Evolutionary conservation across 2,113 vertebrate species (phyloP).

Genomic region (Pelvicachromis taeniatus): DNA sequence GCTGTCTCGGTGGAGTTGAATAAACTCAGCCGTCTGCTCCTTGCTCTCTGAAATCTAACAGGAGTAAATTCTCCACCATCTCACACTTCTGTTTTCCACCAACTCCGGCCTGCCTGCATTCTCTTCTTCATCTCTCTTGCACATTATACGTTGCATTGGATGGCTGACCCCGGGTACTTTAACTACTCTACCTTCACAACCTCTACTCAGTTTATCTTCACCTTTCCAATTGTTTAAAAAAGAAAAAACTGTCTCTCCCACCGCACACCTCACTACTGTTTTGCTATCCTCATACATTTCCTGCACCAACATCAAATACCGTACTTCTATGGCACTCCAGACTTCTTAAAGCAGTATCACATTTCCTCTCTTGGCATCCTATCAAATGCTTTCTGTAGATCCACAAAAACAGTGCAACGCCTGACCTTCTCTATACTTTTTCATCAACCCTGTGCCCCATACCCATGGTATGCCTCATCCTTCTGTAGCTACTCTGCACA

Average conservation of each 20-base stretch:
- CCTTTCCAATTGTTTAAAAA: neutral
- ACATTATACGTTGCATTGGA: accelerated
- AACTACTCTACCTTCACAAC: neutral
- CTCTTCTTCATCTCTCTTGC: neutral
- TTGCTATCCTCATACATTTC: neutral
- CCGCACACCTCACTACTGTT: neutral
- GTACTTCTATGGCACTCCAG: accelerated
- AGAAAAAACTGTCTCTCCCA: neutral
- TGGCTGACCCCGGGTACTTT: neutral
- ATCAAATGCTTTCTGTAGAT: neutral
- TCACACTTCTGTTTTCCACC: neutral
- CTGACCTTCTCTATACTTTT: neutral
- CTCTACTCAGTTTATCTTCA: neutral
- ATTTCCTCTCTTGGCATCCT: neutral
- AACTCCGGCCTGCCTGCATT: neutral
- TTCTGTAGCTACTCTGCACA: neutral
- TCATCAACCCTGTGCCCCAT: neutral
- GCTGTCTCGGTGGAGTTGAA: no score
- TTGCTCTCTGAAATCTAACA: no score
- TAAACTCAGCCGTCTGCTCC: no score
- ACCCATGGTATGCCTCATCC: neutral
- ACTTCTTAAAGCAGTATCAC: accelerated
- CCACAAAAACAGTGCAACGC: neutral
- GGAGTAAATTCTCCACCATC: no score
- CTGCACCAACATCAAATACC: neutral